A percentile compares a stretch with the other conserved stretches of the same genome.
Conservation (phyloP, 2,888 invertebrate species). For the Myopa testacea region DNA sequence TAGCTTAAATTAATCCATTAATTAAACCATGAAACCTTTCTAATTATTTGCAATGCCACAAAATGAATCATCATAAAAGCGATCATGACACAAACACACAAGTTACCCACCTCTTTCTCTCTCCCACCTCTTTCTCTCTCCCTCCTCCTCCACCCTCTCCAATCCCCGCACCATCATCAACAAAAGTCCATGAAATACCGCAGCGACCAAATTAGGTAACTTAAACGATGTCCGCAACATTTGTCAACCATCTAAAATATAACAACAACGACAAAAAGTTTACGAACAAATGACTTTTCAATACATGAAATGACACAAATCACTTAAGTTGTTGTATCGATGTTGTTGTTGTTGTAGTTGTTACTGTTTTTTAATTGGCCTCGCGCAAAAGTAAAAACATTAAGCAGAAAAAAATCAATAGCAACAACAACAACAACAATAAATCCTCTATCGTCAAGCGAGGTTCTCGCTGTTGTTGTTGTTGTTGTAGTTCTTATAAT, state of each 20-base stretch:
- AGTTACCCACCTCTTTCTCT: no score
- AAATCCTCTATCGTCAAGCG: not conserved
- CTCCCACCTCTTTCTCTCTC: no score
- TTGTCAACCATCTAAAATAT: not conserved
- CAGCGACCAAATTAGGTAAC: not conserved
- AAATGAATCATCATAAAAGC: no score
- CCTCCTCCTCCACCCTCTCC: no score
- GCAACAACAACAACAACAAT: not conserved
- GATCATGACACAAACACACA: no score
- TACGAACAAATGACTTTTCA: not conserved
- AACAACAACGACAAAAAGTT: not conserved
- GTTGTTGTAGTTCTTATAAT: not conserved
- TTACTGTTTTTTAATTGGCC: not conserved
- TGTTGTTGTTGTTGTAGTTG: constrained; percentile 3
- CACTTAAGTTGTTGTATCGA: not conserved
- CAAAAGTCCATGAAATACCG: no score
- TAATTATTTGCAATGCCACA: no score
- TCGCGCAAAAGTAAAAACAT: not conserved
- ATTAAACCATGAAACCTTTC: no score
- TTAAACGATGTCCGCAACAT: not conserved
- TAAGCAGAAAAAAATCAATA: not conserved
- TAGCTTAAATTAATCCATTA: no score
- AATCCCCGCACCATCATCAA: no score
- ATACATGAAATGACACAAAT: not conserved
- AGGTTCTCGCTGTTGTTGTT: not conserved